phyloP scores from a whole-genome alignment of 2,797 vertebrate species.

The Enteromius mattozi region DNA sequence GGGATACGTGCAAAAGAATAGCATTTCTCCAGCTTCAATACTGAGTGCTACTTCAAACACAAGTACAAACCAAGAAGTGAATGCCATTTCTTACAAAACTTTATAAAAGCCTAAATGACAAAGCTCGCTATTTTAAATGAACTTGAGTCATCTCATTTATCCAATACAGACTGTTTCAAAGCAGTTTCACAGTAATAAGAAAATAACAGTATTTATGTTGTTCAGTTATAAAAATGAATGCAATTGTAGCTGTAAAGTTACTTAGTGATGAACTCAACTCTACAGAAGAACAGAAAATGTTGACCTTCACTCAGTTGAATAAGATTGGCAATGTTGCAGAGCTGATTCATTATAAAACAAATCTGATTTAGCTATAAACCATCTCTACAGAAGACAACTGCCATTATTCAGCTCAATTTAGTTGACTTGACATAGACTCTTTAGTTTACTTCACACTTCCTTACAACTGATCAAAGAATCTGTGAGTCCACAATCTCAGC shows the following conservation, averaged over 20 bases:
- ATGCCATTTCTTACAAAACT: background rate
- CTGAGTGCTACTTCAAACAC: slow-evolving; percentile 6
- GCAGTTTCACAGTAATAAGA: background rate
- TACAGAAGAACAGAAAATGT: background rate
- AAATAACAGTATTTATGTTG: background rate
- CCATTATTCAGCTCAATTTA: background rate
- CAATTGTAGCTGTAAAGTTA: background rate
- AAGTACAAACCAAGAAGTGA: background rate
- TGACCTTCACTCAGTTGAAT: background rate
- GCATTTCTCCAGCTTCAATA: slow-evolving; percentile 24
- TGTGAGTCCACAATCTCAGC: slow-evolving; percentile 16
- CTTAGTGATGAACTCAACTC: background rate
- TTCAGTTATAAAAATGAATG: background rate
- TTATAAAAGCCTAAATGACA: background rate
- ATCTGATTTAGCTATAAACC: background rate
- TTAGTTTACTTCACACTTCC: background rate
- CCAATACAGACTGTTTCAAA: background rate
- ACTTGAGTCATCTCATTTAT: background rate
- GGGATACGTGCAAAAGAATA: slow-evolving; percentile 14
- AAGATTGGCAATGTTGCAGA: background rate
- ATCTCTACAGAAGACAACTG: background rate
- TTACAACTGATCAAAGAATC: slow-evolving; percentile 33
- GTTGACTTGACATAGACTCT: background rate
- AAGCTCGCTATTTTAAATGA: background rate
- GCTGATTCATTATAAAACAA: background rate